phyloP scores from a whole-genome alignment of 2,797 vertebrate genomes.

The Manis pentadactyla region DNA sequence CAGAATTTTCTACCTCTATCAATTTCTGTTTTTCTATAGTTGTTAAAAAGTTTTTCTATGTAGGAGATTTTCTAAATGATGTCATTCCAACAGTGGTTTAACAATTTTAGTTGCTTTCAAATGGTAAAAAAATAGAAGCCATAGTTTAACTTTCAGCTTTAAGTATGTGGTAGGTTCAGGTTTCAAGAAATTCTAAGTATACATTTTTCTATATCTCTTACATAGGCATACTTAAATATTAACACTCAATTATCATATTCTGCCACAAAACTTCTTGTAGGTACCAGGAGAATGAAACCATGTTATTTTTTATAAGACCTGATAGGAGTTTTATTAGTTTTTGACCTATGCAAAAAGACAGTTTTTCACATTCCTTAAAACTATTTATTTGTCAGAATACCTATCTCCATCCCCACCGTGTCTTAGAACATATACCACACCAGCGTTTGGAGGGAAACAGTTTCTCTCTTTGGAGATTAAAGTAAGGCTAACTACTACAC shows the following conservation, averaged over 20 bases:
- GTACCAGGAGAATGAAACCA: not conserved
- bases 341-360: not conserved
- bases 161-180: not conserved
- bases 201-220: not conserved
- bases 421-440: not conserved
- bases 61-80: not conserved
- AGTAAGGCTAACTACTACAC: not conserved
- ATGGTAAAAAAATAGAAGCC: not conserved
- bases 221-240: not conserved
- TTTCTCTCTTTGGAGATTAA: not conserved
- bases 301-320: not conserved
- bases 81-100: not conserved
- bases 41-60: not conserved
- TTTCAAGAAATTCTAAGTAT: not conserved
- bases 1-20: not conserved
- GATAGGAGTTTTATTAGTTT: not conserved
- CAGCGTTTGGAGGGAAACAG: not conserved
- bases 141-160: not conserved
- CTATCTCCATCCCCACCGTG: not conserved
- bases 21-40: not conserved
- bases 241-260: not conserved
- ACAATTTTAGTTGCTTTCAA: not conserved
- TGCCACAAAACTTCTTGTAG: not conserved
- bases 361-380: not conserved
- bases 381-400: not conserved